These are phyloP conservation scores for Balearica regulorum DNA, from an alignment of 2,797 vertebrate genomes.

Conservation along the genomic window DNA sequence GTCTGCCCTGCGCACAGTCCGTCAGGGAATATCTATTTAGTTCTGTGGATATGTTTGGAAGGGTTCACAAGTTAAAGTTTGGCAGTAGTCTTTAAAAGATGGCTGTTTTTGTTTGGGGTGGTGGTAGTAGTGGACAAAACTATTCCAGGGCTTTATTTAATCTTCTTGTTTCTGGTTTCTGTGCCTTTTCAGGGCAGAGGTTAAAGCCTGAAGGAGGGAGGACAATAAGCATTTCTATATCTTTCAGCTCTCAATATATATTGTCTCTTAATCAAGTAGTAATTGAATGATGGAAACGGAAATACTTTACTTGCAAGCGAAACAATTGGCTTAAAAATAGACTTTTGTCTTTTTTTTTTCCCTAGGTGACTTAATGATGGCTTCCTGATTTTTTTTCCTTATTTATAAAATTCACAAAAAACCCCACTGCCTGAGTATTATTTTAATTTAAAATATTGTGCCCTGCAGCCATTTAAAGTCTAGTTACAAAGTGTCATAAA, in stretches of 20 bases:
- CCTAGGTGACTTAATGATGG: neutral
- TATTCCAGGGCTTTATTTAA: neutral
- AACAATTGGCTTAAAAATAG: neutral
- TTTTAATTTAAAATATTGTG: neutral
- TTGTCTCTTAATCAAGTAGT: neutral
- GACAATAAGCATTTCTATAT: neutral
- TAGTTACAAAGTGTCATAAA: neutral
- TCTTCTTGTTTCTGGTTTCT: neutral
- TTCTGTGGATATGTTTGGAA: neutral
- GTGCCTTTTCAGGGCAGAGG: neutral
- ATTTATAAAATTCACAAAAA: neutral
- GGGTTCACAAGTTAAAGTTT: neutral
- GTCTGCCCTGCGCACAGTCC: neutral
- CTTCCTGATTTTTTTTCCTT: neutral
- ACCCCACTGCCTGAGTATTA: rapidly evolving
- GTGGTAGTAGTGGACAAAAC: neutral
- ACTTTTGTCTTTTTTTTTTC: neutral
- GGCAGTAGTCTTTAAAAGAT: neutral
- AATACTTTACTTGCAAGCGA: neutral
- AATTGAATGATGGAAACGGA: neutral
- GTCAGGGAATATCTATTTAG: neutral
- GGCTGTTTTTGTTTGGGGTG: neutral
- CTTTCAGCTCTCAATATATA: neutral
- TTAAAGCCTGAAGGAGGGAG: neutral
- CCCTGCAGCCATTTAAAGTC: neutral